A percentile compares a stretch with the other conserved stretches of the same genome.
Evolutionary conservation across 1,140 invertebrate genomes (phyloP).

Genomic region (Cydia pomonella): DNA sequence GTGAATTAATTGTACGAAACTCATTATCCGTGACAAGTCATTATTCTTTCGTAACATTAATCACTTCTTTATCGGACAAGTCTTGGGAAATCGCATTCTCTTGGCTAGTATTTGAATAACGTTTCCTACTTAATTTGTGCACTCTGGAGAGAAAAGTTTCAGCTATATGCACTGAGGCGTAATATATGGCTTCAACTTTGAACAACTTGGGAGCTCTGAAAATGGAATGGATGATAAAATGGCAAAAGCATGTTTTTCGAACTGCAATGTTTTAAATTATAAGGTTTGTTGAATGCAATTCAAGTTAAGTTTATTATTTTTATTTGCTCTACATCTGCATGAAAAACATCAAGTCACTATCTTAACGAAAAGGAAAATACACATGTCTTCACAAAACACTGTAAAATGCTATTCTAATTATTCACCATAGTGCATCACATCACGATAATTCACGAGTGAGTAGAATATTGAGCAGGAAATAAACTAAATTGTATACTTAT

Average conservation of each 20-base stretch:
- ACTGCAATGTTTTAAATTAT: not conserved
- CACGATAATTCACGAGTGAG: too few relatives aligned
- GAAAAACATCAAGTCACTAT: too few relatives aligned
- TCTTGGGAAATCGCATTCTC: slow-evolving; percentile 18
- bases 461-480: too few relatives aligned
- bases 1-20: slow-evolving; percentile 31
- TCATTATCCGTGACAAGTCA: slow-evolving; percentile 33
- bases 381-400: too few relatives aligned
- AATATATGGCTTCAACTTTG: slow-evolving; percentile 32
- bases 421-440: too few relatives aligned
- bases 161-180: slow-evolving; percentile 26
- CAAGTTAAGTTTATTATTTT: too few relatives aligned
- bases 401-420: too few relatives aligned
- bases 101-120: slow-evolving; percentile 32
- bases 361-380: too few relatives aligned
- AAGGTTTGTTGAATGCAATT: not conserved
- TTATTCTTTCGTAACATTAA: slow-evolving; percentile 34
- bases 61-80: slow-evolving; percentile 35
- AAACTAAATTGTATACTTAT: too few relatives aligned
- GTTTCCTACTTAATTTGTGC: slow-evolving; percentile 34
- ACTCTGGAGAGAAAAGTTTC: slow-evolving; percentile 33
- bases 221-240: slow-evolving; percentile 26
- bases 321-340: too few relatives aligned
- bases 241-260: slow-evolving; percentile 15
- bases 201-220: slow-evolving; percentile 13